phyloP scores from a whole-genome alignment of 2,113 vertebrate genomes.

The Protobothrops flavoviridis region DNA sequence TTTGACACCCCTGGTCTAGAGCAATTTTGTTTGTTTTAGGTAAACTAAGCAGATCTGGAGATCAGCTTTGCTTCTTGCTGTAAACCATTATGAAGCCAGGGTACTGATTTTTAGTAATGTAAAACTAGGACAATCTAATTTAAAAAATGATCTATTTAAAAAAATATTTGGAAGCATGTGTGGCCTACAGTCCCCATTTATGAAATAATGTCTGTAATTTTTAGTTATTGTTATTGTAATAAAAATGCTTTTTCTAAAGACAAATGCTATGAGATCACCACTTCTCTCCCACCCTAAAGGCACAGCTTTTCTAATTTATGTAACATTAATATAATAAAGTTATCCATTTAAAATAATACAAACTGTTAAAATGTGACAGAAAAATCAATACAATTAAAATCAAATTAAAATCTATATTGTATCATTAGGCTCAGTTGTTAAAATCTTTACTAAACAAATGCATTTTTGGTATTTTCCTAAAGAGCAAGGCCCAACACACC shows the following conservation, averaged over 20 bases:
- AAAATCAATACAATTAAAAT: background rate
- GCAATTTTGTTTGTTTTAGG: background rate
- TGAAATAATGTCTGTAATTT: background rate
- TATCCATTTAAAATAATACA: background rate
- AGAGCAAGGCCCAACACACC: background rate
- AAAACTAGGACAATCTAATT: background rate
- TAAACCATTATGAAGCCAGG: background rate
- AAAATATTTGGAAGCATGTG: background rate
- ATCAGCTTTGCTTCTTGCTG: background rate
- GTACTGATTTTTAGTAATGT: background rate
- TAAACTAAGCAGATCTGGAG: background rate
- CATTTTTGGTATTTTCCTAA: background rate
- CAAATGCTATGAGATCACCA: background rate
- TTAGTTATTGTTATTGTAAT: background rate
- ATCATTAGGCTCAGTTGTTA: background rate
- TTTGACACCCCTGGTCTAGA: too few relatives aligned
- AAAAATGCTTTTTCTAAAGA: background rate
- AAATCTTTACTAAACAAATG: background rate
- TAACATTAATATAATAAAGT: background rate
- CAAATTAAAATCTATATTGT: background rate
- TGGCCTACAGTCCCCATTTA: background rate
- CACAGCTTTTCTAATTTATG: background rate
- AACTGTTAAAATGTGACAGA: background rate
- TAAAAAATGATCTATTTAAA: background rate
- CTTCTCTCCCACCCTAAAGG: background rate